Evolutionary conservation across 2,113 vertebrate genomes (phyloP), one percentile per base, ranked within the genome.

Genomic region (Seriola aureovittata): DNA sequence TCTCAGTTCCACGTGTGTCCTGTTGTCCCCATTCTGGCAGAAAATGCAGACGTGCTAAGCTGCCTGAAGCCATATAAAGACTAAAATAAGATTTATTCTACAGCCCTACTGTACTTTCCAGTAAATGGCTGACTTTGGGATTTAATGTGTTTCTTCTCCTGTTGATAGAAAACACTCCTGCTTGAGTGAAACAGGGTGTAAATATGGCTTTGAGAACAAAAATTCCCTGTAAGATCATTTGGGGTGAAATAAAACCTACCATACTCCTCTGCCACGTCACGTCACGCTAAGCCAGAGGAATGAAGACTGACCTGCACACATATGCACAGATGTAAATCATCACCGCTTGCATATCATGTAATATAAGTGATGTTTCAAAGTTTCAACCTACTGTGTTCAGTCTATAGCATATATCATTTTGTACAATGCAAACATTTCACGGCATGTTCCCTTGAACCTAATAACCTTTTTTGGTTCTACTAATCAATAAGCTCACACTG

Each of bases 301-400:
- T 78, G 75, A 65, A 74, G 32, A 36, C 74, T 65, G 70, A 89
- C 62, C 71, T 73, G 71, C 66, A 75, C 44, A 65, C 54, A 16
- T 17, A 46, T 46, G 71, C 63, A 40, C 79, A 84, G 69, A 75
- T 75, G 75, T 55, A 82, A 84, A 40, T 75, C 74, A 71, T 91
- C 72, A 73, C 58, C 3, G 4, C 38, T n/a, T 57, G 63, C 2
- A 8, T n/a, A 63, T 84, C 10, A 16, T 83, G 50, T 69, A 85
- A 78, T 65, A 62, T 68, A 6, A 81, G 38, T 71, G 62, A 68
- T 80, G 70, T 81, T 65, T 82, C n/a, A 46, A 55, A 29, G 32
- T 57, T 68, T 78, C 12, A 59, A 10, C 66, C 32, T 21, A 6
- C 52, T 75, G 64, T 68, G 68, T 17, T 54, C 54, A 19, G 21